Evolutionary conservation across 2,113 vertebrate genomes (phyloP).

Genomic region (Syrrhaptes paradoxus): DNA sequence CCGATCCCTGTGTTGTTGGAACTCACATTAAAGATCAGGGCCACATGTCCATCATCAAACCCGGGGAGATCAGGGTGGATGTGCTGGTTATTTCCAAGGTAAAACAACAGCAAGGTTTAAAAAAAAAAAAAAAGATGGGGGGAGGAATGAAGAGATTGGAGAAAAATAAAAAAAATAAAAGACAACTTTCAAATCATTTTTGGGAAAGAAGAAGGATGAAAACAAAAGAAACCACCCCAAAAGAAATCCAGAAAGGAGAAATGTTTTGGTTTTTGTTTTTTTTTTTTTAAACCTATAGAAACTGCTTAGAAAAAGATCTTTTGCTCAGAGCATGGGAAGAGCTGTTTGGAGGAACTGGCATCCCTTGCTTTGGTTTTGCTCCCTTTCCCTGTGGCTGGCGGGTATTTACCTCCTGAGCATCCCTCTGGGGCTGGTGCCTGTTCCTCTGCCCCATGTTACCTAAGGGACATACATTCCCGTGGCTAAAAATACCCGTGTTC

Average conservation of each 20-base stretch:
- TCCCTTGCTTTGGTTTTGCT: not conserved
- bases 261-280: not conserved
- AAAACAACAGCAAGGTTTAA: constrained; percentile 24
- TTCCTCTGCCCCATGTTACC: not conserved
- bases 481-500: not conserved
- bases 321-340: not conserved
- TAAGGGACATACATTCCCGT: accelerated
- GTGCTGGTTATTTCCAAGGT: constrained; percentile 61
- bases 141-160: not conserved
- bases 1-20: not conserved
- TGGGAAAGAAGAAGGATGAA: constrained; percentile 4
- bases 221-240: constrained; percentile 35
- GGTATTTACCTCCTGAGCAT: not conserved
- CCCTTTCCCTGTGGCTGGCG: not conserved
- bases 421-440: not conserved
- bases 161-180: not conserved
- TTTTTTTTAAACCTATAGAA: not conserved
- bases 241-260: constrained; percentile 6
- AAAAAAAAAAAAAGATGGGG: not conserved
- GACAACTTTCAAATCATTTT: constrained; percentile 50
- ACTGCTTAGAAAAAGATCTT: not conserved
- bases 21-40: constrained; percentile 68
- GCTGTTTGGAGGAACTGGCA: accelerated
- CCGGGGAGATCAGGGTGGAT: constrained; percentile 66
- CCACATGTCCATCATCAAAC: constrained; percentile 70